Base-by-base conservation (phyloP, 2,888 invertebrate species). In the Plebejus anna region DNA sequence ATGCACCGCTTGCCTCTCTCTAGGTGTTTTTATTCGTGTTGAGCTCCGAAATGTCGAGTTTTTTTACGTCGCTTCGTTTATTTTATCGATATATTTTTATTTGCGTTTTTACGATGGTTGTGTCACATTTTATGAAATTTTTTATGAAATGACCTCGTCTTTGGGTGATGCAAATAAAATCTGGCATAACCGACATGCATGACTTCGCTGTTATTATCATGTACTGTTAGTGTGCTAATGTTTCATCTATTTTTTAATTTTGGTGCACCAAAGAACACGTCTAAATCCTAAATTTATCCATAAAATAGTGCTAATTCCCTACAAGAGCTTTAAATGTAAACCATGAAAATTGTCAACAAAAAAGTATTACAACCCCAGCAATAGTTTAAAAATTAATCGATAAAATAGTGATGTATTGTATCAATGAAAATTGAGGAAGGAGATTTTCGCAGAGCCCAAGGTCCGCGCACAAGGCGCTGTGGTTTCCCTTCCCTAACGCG, bases 401-500 rank as follows among this genome's bases (percentile, higher is more conserved):
- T 55, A 13, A 73, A 73, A 71, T 71, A 73, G 59, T 59, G 36
- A 78, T 76, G 78, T 76, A 73, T 11, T 75, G 72, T 78, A 76
- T 78, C 70, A 76, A 78, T 80, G 81, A 81, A 79, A 78, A 81
- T 81, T 66, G 32, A 32, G 66, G 77, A 81, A 79, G 76, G 83
- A 82, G 83, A 83, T 86, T 82, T 91, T 94, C 90, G 83, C 94
- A 95, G 95, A 95, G 94, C 84, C 94, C 94, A 81, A 92, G 94
- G 82, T 94, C 94, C 85, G 90, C 94, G 81, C 93, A 94, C 88
- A 90, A 92, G 87, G 94, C 95, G 86, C 90, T 94, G 89, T 95
- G 95, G 95, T 95, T 95, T 88, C 95, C 95, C 86, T 95, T 95
- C 87, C 93, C 94, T 88, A 94, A 94, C 88, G 94, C 95, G 80